These are phyloP conservation scores for Ptilodon capucinus DNA, from an alignment of 2,888 invertebrate genomes.

Conservation along the genomic window DNA sequence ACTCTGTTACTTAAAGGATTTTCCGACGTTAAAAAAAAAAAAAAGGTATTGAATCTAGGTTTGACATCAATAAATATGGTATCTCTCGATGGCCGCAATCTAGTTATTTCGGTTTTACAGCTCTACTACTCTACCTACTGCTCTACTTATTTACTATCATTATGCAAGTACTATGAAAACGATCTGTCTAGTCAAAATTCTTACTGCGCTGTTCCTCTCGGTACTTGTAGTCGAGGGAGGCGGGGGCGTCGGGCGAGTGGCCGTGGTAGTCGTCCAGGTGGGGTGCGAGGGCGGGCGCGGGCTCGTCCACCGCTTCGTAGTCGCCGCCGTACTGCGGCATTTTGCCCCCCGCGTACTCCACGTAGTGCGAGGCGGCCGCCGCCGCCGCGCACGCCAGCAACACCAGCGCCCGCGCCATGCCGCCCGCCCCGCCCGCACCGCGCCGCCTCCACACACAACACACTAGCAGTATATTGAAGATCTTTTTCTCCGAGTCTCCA, in stretches of 20 bases:
- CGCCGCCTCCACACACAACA: slow-evolving; percentile 5
- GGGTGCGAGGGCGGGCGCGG: slow-evolving; percentile 16
- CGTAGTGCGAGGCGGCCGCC: slow-evolving; percentile 44
- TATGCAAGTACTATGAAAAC: no score
- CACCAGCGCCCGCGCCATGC: slow-evolving; percentile 26
- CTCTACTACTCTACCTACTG: no score
- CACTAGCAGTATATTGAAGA: slow-evolving; percentile 17
- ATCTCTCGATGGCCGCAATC: no score
- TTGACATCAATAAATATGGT: no score
- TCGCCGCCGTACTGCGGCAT: slow-evolving; percentile 64
- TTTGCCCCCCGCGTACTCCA: slow-evolving; percentile 56
- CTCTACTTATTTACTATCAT: no score
- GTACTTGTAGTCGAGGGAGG: slow-evolving; percentile 62
- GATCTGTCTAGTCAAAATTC: background rate
- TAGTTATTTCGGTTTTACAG: no score
- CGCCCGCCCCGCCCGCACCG: slow-evolving; percentile 9
- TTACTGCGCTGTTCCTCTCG: slow-evolving; percentile 50
- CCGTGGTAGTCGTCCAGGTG: slow-evolving; percentile 52
- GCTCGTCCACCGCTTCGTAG: slow-evolving; percentile 41
- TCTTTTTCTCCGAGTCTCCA: slow-evolving; percentile 17
- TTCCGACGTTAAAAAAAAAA: no score
- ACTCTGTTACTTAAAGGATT: no score
- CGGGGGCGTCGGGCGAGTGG: slow-evolving; percentile 52
- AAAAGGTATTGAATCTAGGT: no score
- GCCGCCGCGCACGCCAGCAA: slow-evolving; percentile 39